Conservation (phyloP, 2,113 vertebrate genomes). For the Okapia johnstoni region DNA sequence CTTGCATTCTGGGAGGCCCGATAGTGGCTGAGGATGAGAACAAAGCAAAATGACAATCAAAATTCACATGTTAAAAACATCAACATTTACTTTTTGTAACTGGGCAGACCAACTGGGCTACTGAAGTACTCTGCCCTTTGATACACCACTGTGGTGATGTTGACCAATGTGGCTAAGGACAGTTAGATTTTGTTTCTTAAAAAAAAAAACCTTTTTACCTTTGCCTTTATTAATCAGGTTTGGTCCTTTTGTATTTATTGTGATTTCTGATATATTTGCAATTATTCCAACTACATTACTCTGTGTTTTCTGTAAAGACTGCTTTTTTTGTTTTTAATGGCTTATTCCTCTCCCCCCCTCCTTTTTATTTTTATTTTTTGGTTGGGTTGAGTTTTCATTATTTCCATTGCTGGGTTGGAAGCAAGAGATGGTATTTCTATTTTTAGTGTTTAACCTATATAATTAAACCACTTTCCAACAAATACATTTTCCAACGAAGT, state of each 20-base stretch:
- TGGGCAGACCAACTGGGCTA: neutral
- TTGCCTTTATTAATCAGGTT: neutral
- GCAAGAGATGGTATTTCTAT: neutral
- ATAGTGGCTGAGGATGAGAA: constrained; percentile 67
- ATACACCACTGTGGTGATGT: neutral
- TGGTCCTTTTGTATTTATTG: neutral
- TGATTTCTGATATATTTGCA: neutral
- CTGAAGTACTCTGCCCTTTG: neutral
- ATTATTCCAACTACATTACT: neutral
- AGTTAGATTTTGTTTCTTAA: neutral
- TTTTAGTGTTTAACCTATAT: neutral
- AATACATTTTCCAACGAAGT: neutral
- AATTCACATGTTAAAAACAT: neutral
- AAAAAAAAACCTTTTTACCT: neutral
- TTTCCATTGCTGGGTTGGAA: neutral
- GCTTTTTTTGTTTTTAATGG: neutral
- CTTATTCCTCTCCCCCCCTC: neutral
- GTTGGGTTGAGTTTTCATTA: neutral
- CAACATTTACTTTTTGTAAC: neutral
- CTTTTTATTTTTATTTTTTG: neutral
- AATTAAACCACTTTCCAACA: neutral
- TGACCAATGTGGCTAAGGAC: neutral
- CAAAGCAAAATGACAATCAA: neutral
- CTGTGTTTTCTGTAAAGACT: neutral
- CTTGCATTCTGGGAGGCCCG: constrained; percentile 71